These are phyloP conservation scores for Cichladusa arquata DNA, from an alignment of 2,113 vertebrate genomes.

Conservation along the genomic window DNA sequence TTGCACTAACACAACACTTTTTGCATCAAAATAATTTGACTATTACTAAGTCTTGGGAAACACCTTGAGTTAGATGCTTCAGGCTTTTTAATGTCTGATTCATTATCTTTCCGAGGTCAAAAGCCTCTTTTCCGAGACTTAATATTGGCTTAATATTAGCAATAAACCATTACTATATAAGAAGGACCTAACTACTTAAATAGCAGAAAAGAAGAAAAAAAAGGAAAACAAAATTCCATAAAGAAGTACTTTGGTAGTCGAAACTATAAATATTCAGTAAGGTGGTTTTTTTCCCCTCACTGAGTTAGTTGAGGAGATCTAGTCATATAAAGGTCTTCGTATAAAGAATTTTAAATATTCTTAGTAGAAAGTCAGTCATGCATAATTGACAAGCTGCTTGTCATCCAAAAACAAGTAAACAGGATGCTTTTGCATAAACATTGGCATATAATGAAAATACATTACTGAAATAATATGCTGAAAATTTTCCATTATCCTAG, in stretches of 20 bases:
- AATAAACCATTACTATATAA: not conserved
- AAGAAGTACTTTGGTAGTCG: not conserved
- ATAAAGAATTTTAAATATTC: not conserved
- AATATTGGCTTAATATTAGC: not conserved
- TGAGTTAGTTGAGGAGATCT: not conserved
- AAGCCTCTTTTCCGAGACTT: not conserved
- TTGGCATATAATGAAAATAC: not conserved
- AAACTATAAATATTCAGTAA: not conserved
- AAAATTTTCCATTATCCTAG: not conserved
- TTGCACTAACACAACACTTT: not conserved
- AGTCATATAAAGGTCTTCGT: not conserved
- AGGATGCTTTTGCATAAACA: constrained; percentile 2
- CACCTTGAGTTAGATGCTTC: not conserved
- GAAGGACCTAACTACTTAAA: not conserved
- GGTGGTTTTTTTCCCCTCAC: not conserved
- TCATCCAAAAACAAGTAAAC: not conserved
- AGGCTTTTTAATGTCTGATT: not conserved
- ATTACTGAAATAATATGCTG: not conserved
- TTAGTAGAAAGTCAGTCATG: not conserved
- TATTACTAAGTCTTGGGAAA: not conserved
- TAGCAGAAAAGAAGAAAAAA: not conserved
- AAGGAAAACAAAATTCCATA: not conserved
- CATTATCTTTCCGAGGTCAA: not conserved
- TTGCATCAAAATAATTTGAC: not conserved
- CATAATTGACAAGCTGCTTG: not conserved